Base-by-base conservation (phyloP, 2,888 invertebrate genomes). In the Drepana falcataria region DNA sequence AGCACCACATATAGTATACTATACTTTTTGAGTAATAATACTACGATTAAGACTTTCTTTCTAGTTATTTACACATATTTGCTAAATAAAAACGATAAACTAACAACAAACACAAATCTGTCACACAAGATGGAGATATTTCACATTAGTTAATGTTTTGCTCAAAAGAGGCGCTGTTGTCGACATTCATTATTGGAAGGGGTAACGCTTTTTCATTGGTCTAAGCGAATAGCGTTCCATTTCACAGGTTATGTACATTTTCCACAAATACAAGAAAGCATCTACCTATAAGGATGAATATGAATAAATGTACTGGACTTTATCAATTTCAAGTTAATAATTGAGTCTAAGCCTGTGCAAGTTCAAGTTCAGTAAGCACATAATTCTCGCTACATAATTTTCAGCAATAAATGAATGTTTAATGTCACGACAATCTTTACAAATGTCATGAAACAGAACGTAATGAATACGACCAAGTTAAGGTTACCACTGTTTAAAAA, bases 111-210 rank as follows among this genome's bases (percentile, higher is more conserved):
- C 91, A 91, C 91, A 92, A 92, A 92, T 92, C 93, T 93, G 92
- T 87, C 92, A 93, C 85, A 87, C 91, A 93, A 93, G 91, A 93
- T 93, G 93, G 93, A 93, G 92, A 92, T 92, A 92, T 89, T 92
- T 90, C 87, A 88, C 81, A 80, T 76, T 87, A 91, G 87, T 92
- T 91, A 80, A 66, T 75, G 72, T 82, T 85, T 82, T 75, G 76
- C 65, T 77, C 92, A 84, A 86, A 55, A 73, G 85, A 69, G 83
- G 92, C 93, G 92, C 87, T 81, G 69, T 59, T 55, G 63, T 75
- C 68, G 68, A 47, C 44, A n/a, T 41, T 21, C 41, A 44, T 7
- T 48, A 59, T 59, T 80, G 75, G 82, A 79, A 79, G 81, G 85
- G 83, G 75, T 68, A 68, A 64, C 48, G 60, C 53, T 60, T 66